phyloP scores from a whole-genome alignment of 2,113 vertebrate species.

The Engystomops pustulosus region DNA sequence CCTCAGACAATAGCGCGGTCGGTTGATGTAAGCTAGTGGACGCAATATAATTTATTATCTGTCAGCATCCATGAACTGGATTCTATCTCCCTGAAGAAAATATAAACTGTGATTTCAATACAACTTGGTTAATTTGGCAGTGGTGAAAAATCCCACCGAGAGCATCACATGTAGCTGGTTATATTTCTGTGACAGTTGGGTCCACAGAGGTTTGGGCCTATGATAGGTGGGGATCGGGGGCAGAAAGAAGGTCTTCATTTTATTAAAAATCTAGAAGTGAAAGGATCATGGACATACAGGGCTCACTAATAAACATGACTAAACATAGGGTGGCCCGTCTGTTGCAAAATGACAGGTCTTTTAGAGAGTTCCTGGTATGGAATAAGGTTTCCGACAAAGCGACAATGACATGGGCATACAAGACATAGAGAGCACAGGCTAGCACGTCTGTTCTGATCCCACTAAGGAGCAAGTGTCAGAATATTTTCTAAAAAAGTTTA shows the following conservation, averaged over 20 bases:
- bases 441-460: no score
- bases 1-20: slow-evolving; percentile 50
- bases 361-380: no score
- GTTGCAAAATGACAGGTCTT: no score
- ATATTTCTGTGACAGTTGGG: neutral
- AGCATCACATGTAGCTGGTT: neutral
- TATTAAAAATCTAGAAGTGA: no score
- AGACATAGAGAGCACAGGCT: no score
- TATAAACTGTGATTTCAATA: slow-evolving; percentile 36
- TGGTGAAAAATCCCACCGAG: neutral
- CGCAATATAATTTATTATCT: slow-evolving; percentile 59
- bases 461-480: no score
- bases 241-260: neutral
- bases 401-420: no score
- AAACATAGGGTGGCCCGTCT: no score
- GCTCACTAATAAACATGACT: no score
- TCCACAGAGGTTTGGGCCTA: neutral
- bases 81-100: slow-evolving; percentile 38
- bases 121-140: slow-evolving; percentile 48
- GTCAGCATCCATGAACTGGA: slow-evolving; percentile 57
- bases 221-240: neutral
- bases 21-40: slow-evolving; percentile 43
- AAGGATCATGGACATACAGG: no score
- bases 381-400: no score
- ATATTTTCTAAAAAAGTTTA: no score